phyloP scores from a whole-genome alignment of 2,113 vertebrate species.

The Arizona elegans region DNA sequence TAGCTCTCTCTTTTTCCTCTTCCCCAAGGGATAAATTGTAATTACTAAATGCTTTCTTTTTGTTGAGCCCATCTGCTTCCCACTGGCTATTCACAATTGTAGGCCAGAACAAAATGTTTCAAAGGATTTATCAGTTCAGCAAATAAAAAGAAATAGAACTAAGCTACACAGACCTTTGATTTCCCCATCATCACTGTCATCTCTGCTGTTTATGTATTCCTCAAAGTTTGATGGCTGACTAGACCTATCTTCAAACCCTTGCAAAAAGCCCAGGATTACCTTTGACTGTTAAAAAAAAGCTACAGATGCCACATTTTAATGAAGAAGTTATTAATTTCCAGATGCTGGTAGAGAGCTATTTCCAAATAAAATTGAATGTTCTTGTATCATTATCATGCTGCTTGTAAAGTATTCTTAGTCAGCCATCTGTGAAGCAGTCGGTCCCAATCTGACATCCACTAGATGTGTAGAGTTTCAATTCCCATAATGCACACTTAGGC shows the following conservation, averaged over 20 bases:
- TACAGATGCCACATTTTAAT: not conserved
- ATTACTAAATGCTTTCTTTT: not conserved
- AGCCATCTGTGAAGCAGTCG: not conserved
- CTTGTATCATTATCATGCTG: not conserved
- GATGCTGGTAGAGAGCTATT: not conserved
- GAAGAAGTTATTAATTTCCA: not conserved
- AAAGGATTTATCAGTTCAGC: not conserved
- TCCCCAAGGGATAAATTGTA: not conserved
- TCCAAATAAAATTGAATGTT: not conserved
- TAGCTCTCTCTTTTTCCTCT: not conserved
- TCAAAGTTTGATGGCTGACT: not conserved
- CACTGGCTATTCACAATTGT: not conserved
- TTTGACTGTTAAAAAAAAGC: not conserved
- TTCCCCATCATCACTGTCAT: not conserved
- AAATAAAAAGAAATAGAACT: constrained; percentile 9
- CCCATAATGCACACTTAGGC: not conserved
- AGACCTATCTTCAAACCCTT: not conserved
- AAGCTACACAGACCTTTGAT: not conserved
- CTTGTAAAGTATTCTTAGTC: not conserved
- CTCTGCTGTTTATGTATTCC: not conserved
- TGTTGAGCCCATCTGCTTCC: not conserved
- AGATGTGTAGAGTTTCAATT: not conserved
- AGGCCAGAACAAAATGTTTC: not conserved
- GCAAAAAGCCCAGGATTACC: not conserved
- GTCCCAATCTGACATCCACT: not conserved